Base-by-base conservation (phyloP, 2,888 invertebrate genomes). In the Drosophila anomelani region DNA sequence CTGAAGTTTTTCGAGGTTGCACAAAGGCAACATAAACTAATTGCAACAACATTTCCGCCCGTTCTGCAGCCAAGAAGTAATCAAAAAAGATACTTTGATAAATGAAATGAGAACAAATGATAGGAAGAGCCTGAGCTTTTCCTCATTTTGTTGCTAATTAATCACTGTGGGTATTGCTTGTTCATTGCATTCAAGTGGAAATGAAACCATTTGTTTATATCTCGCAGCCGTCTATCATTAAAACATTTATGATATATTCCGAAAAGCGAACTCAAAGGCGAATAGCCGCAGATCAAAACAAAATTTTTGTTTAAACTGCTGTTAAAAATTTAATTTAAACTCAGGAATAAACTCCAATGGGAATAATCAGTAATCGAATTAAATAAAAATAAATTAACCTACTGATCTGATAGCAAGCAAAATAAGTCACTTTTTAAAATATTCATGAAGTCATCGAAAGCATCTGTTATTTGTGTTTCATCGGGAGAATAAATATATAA, bases 21-120 rank as follows among this genome's bases (percentile, higher is more conserved):
- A 75, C 58, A 26, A 4, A 26, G 63, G 26, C 71, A 41, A 61
- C 68, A 72, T 49, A 58, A 79, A 86, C 87, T 84, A 88, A 82
- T 85, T 83, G 81, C 60, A 75, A 64, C 71, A 49, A 79, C 47
- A 58, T 63, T 73, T 72, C 39, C 51, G 39, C 13, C 26, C 43
- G 36, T 17, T 56, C 43, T 36, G 36, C 70, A 44, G 56, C 51
- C 58, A 69, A 69, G 23, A 58, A 69, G 59, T 70, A 70, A 69
- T 69, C 59, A 69, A 61, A 72, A 62, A 54, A 61, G 54, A 55
- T 72, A 47, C 74, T 73, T 44, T 55, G 58, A 75, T 75, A 67
- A 64, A 74, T 62, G 29, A 58, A 70, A 69, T 51, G 49, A 43
- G 38, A 69, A 51, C 58, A 51, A 69, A 69, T 38, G 58, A 51